Conservation (phyloP, 2,113 vertebrate genomes). For the Poecile atricapillus region DNA sequence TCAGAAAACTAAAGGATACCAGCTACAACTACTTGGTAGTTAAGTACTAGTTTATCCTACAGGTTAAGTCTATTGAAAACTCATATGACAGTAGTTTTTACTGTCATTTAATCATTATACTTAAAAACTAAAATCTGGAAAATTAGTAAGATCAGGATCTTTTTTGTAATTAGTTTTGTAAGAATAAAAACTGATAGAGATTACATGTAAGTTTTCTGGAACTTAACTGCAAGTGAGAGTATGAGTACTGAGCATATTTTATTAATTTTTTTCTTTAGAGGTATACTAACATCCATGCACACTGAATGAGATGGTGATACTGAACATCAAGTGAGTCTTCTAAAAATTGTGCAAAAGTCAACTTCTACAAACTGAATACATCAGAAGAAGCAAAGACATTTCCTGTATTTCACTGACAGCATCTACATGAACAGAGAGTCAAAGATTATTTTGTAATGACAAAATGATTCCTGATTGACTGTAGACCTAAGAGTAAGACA, state of each 20-base stretch:
- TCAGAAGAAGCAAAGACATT: not conserved
- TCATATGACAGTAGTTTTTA: not conserved
- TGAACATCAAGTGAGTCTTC: not conserved
- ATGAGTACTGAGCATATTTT: not conserved
- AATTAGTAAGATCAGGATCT: not conserved
- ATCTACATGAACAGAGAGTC: not conserved
- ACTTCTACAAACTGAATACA: not conserved
- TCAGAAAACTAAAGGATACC: not conserved
- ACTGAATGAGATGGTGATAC: not conserved
- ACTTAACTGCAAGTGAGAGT: not conserved
- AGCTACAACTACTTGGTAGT: not conserved
- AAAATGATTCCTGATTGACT: not conserved
- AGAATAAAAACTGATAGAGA: not conserved
- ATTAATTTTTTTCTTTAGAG: not conserved
- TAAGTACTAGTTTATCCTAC: not conserved
- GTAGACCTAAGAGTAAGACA: not conserved
- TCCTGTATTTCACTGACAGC: not conserved
- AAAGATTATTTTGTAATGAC: not conserved
- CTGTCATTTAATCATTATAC: not conserved
- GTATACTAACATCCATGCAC: accelerated
- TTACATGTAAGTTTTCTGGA: not conserved
- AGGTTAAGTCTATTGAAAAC: not conserved
- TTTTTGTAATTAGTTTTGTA: not conserved
- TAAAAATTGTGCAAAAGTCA: not conserved
- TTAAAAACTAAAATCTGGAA: not conserved